Evolutionary conservation across 2,113 vertebrate genomes (phyloP).

Genomic region (Psammodynastes pulverulentus): DNA sequence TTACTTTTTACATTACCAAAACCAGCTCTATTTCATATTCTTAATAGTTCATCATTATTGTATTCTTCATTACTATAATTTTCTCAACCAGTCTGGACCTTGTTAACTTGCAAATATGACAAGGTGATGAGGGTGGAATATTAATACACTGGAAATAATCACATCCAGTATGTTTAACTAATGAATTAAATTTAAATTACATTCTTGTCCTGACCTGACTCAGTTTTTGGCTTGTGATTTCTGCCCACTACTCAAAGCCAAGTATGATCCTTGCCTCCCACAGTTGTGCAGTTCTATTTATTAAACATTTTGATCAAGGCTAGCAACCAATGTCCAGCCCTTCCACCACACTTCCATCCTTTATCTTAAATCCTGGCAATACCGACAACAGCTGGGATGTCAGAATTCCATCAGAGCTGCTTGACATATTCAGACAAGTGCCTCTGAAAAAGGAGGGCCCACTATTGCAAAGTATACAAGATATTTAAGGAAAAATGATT

Average conservation of each 20-base stretch:
- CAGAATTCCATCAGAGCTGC: not conserved
- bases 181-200: not conserved
- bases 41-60: not conserved
- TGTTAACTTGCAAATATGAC: not conserved
- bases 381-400: constrained; percentile 39
- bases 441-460: not conserved
- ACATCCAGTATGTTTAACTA: not conserved
- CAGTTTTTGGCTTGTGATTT: not conserved
- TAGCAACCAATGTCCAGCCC: not conserved
- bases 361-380: not conserved
- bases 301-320: not conserved
- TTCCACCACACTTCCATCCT: not conserved
- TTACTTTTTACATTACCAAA: not conserved
- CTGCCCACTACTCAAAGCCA: not conserved
- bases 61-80: not conserved
- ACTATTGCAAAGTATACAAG: not conserved
- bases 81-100: not conserved
- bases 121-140: not conserved
- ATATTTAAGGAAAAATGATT: not conserved
- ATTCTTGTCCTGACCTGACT: not conserved
- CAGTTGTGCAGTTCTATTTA: not conserved
- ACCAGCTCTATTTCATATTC: not conserved
- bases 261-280: not conserved
- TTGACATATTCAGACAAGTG: constrained; percentile 45
- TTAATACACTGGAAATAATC: not conserved